Base-by-base conservation (phyloP, 2,888 invertebrate genomes). In the Mystacides longicornis region DNA sequence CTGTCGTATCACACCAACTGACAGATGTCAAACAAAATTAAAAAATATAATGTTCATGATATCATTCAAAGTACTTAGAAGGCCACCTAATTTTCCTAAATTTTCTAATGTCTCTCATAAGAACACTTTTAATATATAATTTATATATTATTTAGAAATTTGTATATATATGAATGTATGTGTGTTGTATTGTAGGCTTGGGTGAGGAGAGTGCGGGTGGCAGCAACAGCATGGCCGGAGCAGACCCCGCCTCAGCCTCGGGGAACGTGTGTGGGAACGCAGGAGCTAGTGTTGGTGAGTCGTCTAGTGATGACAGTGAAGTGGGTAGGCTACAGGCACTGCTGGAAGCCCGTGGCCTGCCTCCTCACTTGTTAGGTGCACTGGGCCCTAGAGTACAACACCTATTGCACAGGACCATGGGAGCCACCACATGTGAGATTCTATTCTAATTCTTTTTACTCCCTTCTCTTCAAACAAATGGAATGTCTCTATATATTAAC, bases 381-480 rank as follows among this genome's bases (percentile, higher is more conserved):
- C 80, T 98, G 53, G 97, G 93, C 1, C 94, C 97, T 49, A 82
- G 97, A 52, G 93, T 98, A 94, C 96, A 97, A 69, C 95, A 96
- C 68, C 78, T 97, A 56, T 76, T 97, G 60, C 95, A 97, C 69
- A 81, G 96, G 63, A 94, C 93, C 62, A 95, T 96, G 81, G 93
- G 93, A 49, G 89, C 90, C 53, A 59, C 55, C 20, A 57, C 57
- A n/a, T 58, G 52, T 60, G 48, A 56, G 51, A 19, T 20, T 47
- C 1, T 37, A 14, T 27, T 7, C 20, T 16, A 19, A 23, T 3
- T 11, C 27, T 27, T 27, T 27, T 27, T 7, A n/a, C n/a, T n/a
- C n/a, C n/a, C n/a, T n/a, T n/a, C n/a, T n/a, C n/a, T n/a, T n/a
- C n/a, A n/a, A n/a, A n/a, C n/a, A n/a, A n/a, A n/a, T n/a, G n/a